These are phyloP conservation scores for silkworm (Bombyx mori) DNA, from an alignment of 1,140 invertebrate genomes.

Conservation along the genomic window ASM3026992v2 NC_085112.1:6641001-6641500, in stretches of 20 bases:
- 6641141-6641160: conserved; percentile 16
- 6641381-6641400: conserved; percentile 69
- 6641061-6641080: conserved; percentile 26
- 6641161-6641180: conserved; percentile 14
- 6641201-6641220: conserved; percentile 25
- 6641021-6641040: conserved; percentile 24
- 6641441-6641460: conserved; percentile 66
- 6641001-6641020: conserved; percentile 28
- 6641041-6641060: conserved; percentile 27
- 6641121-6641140: conserved; percentile 18
- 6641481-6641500: conserved; percentile 22
- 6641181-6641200: conserved; percentile 17
- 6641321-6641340: conserved; percentile 70
- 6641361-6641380: conserved; percentile 64
- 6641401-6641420: conserved; percentile 55
- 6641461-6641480: conserved; percentile 23
- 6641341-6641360: conserved; percentile 67
- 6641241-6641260: conserved; percentile 62
- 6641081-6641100: conserved; percentile 19
- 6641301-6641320: conserved; percentile 64
- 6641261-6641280: conserved; percentile 65
- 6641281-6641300: conserved; percentile 54
- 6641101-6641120: conserved; percentile 14
- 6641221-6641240: conserved; percentile 50
- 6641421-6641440: conserved; percentile 47